Evolutionary conservation across 1,140 invertebrate genomes (phyloP), one percentile per base, ranked within the genome.

Genomic region (Ephestia elutella): DNA sequence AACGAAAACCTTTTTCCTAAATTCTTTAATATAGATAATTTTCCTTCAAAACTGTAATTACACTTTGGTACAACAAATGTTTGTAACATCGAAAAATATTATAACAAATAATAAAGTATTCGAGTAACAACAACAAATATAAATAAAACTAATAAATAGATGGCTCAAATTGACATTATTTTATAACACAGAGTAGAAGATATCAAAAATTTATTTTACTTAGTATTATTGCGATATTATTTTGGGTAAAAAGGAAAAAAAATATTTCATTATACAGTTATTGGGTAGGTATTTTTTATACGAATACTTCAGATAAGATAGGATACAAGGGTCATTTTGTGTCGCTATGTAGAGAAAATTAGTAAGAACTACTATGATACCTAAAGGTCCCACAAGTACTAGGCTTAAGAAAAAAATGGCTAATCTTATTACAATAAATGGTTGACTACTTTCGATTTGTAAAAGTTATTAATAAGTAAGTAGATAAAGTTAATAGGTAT

Each of bases 311-410:
- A 9, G n/a, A 32, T 10, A 55, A 60, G 20, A 44, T 30, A 60
- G 44, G 54, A 70, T 60, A 64, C 32, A 65, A 61, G 63, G 51
- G 62, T 56, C 56, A 57, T 60, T 61, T 58, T 59, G 53, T 62
- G 57, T 51, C 67, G 65, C 49, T 50, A 4, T 32, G 9, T 32
- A 32, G 30, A 32, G 60, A 67, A 73, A 70, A 70, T 68, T 57
- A 66, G 60, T 69, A 68, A 59, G 57, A 75, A 58, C 72, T 79
- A 82, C 68, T 49, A 57, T 54, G 68, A 75, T 58, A n/a, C n/a
- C n/a, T n/a, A 69, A 75, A 82, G 80, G 80, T 82, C 80, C 80
- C 80, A 73, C 72, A 71, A 74, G 77, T 70, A 77, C 67, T 71
- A 69, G 68, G 75, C 70, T 70, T 71, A 70, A 68, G 65, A 67